Conservation (phyloP, 2,888 invertebrate species). For the Machimus rusticus region DNA sequence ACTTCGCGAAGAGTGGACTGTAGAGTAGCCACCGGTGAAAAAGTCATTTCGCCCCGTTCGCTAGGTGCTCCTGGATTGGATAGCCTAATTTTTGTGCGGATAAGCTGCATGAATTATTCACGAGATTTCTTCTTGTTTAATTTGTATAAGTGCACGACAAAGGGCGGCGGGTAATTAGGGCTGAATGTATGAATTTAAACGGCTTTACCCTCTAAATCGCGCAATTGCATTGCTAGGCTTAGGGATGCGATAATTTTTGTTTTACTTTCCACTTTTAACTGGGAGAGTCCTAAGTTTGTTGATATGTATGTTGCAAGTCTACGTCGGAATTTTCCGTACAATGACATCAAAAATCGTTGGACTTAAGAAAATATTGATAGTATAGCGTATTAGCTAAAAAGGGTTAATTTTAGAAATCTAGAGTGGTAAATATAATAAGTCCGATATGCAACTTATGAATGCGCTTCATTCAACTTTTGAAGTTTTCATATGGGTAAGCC, state of each 20-base stretch:
- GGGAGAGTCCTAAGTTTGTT: neutral
- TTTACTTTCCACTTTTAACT: neutral
- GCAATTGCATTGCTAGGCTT: neutral
- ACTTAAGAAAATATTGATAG: neutral
- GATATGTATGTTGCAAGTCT: neutral
- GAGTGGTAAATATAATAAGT: neutral
- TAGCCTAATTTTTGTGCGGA: slow-evolving; percentile 24
- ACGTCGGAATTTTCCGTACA: neutral
- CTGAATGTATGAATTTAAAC: slow-evolving; percentile 26
- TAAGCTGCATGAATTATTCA: slow-evolving; percentile 27
- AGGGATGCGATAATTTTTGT: neutral
- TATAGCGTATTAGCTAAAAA: neutral
- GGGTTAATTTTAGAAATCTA: neutral
- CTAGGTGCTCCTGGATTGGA: neutral
- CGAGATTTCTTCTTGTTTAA: neutral
- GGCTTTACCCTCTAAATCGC: neutral
- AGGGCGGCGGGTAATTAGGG: slow-evolving; percentile 10
- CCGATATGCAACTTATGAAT: neutral
- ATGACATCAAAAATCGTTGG: neutral
- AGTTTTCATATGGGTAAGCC: neutral
- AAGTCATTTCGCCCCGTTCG: slow-evolving; percentile 6
- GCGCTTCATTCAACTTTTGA: neutral
- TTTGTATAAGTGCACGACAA: slow-evolving; percentile 18
- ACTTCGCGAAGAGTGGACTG: neutral
- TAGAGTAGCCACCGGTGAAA: neutral